Evolutionary conservation across 2,797 vertebrate genomes (phyloP), one percentile per base, ranked within the genome.

Genomic region (Eulemur coronatus): DNA sequence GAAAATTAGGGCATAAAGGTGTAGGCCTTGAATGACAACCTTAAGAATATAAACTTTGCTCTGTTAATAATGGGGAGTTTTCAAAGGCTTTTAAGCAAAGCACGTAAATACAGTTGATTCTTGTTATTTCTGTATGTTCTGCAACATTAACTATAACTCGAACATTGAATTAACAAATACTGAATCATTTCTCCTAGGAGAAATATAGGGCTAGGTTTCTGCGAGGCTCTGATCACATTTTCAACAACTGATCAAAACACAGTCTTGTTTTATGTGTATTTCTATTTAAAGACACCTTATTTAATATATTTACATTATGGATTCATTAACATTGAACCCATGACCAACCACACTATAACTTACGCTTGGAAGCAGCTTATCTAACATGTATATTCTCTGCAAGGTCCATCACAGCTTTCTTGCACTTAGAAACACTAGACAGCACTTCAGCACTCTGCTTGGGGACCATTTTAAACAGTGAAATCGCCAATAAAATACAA

Each of bases 181-280:
- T 2, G 35, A 87, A 1, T 33, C 2, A 6, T n/a, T 46, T 41
- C 38, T 94, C 70, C n/a, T 33, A n/a, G 4, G 69, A 14, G 15
- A 91, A 48, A 50, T 12, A 26, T 0, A 24, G 55, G 20, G 13
- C 17, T 61, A 35, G 35, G 14, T 38, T 70, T 30, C 26, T 8
- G 9, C 0, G 22, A 52, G 35, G 2, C 52, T 72, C 50, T 82
- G 22, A 63, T 35, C 33, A 73, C 7, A 7, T 69, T 41, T 22
- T n/a, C 4, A 0, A 26, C 4, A 30, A 4, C 13, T 0, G 8
- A 48, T 48, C 10, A 13, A 15, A n/a, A 17, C 18, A 12, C 48
- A 10, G 2, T 20, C 81, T 48, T 35, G 15, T 48, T 72, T 80
- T 41, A 20, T 55, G 24, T 13, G 6, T 61, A 41, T 85, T 50